Evolutionary conservation across 2,888 invertebrate genomes (phyloP), one percentile per base, ranked within the genome.

Genomic region (Agriopis leucophaearia): DNA sequence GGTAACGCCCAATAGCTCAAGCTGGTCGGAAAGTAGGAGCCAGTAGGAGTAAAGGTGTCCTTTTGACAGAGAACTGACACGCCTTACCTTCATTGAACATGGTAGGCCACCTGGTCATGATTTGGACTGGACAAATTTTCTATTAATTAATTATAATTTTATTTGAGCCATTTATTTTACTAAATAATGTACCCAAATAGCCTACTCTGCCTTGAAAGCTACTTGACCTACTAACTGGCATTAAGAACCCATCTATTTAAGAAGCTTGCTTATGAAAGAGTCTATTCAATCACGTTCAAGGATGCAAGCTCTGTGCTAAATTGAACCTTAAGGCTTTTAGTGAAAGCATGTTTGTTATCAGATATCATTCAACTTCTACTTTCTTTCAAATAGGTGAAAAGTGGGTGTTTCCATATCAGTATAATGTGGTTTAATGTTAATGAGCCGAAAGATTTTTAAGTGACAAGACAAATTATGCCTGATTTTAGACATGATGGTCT

Each of bases 171-270:
- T 15, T 15, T 15, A 38, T 36, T 58, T 36, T 48, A 13, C 1
- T 51, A 48, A 60, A 64, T 44, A 15, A 42, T 54, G 67, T 76
- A 70, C 61, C 63, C 61, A 73, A 74, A 73, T 75, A 78, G 78
- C 78, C 71, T 76, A 27, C 27, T 82, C 81, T 81, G 82, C 70
- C 74, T 82, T 76, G 80, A 83, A 80, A 82, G 77, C 79, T 69
- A 79, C 81, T 82, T 84, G 84, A 88, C 87, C 88, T 71, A 86
- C 68, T 56, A 60, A 69, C 64, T 64, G 64, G 60, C 78, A 84
- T 88, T 75, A 77, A 78, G 81, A 81, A 81, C 70, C 84, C 73
- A 71, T 75, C 73, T 81, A 80, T 86, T 79, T 81, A 81, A 70
- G 74, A 77, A 73, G 74, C 74, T 77, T 77, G 73, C 72, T 79